Evolutionary conservation across 64 coral and sea anemone species (phyloP).

Genomic region (Pocillopora verrucosa): DNA sequence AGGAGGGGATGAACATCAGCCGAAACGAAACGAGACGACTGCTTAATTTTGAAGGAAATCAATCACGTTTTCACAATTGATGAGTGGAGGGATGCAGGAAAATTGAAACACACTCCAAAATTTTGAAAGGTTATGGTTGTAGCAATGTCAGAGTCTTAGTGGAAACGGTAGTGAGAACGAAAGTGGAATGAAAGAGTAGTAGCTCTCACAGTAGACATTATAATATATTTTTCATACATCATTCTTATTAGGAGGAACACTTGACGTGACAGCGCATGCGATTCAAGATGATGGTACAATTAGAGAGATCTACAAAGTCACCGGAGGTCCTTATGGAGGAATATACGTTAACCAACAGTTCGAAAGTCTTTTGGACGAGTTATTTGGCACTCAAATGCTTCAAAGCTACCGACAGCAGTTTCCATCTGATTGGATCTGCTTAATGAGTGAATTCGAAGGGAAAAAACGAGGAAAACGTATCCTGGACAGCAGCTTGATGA

Average conservation of each 20-base stretch:
- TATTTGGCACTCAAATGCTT: constrained; percentile 7
- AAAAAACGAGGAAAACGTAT: constrained; percentile 56
- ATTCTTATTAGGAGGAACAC: background rate
- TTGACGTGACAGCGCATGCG: background rate
- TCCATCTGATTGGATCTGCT: constrained; percentile 41
- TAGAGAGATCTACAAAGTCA: constrained; percentile 43
- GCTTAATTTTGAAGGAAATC: too few relatives aligned
- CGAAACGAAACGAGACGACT: too few relatives aligned
- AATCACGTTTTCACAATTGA: too few relatives aligned
- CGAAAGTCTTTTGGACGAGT: background rate
- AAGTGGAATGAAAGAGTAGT: too few relatives aligned
- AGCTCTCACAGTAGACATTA: too few relatives aligned
- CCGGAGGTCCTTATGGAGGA: constrained; percentile 34
- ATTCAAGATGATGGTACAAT: background rate
- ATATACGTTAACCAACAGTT: constrained; percentile 37
- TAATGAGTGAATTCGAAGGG: constrained; percentile 37
- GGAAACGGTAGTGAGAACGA: too few relatives aligned
- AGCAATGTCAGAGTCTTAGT: too few relatives aligned
- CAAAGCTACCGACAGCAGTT: background rate
- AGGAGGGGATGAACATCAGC: too few relatives aligned
- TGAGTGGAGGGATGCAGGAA: too few relatives aligned
- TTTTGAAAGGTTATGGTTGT: too few relatives aligned
- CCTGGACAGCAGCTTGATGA: constrained; percentile 8
- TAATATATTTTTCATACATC: too few relatives aligned
- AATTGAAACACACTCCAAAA: too few relatives aligned